These are phyloP conservation scores for Hermodice carunculata DNA, from an alignment of 2,888 invertebrate species.

Conservation along the genomic window DNA sequence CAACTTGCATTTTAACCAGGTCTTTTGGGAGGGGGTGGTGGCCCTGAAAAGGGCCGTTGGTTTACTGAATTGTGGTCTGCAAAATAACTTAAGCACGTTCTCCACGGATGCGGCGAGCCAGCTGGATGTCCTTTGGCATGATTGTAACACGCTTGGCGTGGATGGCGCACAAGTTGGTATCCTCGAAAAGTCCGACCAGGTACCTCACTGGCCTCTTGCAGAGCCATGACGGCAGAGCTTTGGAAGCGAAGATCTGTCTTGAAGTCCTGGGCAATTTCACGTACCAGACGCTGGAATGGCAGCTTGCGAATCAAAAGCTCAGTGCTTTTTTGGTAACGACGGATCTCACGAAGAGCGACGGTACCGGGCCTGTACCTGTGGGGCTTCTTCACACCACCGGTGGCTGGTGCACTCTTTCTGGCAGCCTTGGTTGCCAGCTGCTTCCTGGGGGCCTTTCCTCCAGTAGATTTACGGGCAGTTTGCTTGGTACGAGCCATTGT, in stretches of 20 bases:
- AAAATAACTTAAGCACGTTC: constrained; percentile 76
- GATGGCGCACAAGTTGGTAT: constrained; percentile 97
- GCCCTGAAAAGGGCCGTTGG: constrained; percentile 12
- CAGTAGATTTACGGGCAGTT: constrained; percentile 70
- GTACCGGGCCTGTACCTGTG: constrained; percentile 70
- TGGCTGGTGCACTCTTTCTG: constrained; percentile 69
- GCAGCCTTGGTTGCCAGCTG: constrained; percentile 70
- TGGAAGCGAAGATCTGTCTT: constrained; percentile 70
- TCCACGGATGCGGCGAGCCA: constrained; percentile 95
- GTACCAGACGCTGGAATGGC: constrained; percentile 69
- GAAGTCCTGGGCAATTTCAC: constrained; percentile 71
- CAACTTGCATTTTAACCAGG: too few relatives aligned
- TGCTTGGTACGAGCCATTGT: constrained; percentile 70
- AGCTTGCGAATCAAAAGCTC: constrained; percentile 68
- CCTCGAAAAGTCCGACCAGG: constrained; percentile 87
- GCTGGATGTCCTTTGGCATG: constrained; percentile 98
- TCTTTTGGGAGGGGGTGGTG: not conserved
- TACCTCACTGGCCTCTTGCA: constrained; percentile 53
- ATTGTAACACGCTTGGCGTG: constrained; percentile 98
- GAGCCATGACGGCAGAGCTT: constrained; percentile 69
- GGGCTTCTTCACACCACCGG: constrained; percentile 70
- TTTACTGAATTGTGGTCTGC: not conserved
- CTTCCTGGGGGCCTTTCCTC: constrained; percentile 70
- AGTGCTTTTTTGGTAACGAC: constrained; percentile 69
- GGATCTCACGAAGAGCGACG: constrained; percentile 69